phyloP scores from a whole-genome alignment of 2,888 invertebrate species.

The Branchipolynoe longqiensis region DNA sequence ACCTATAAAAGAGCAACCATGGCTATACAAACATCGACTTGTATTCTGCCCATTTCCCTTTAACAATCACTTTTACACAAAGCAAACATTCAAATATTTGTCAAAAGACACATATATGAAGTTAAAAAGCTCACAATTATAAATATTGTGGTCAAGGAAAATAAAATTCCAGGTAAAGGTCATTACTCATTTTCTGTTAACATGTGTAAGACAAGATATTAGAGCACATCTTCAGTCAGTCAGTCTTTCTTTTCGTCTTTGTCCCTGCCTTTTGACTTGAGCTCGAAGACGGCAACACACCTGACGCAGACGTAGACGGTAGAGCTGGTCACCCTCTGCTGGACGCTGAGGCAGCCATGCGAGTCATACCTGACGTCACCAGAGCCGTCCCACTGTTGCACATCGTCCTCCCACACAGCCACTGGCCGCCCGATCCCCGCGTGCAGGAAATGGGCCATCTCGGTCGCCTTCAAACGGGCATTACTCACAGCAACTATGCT shows the following conservation, averaged over 20 bases:
- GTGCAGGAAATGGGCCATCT: conserved; percentile 77
- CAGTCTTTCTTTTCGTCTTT: conserved; percentile 62
- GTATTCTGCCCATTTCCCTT: no score
- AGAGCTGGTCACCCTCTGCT: conserved; percentile 73
- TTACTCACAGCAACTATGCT: conserved; percentile 77
- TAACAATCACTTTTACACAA: no score
- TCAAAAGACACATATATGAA: no score
- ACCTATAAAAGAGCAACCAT: no score
- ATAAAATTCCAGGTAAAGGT: no score
- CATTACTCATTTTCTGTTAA: no score
- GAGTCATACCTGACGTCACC: conserved; percentile 68
- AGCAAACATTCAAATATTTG: no score
- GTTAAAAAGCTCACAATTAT: no score
- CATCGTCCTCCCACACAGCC: conserved; percentile 74
- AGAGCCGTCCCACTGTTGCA: conserved; percentile 73
- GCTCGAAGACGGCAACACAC: conserved; percentile 76
- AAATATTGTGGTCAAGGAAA: no score
- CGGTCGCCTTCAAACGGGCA: conserved; percentile 78
- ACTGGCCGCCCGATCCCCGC: conserved; percentile 74
- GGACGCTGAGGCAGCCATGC: conserved; percentile 71
- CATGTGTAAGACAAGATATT: no score
- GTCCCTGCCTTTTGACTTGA: conserved; percentile 74
- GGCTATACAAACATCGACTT: no score
- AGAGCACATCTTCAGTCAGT: no score
- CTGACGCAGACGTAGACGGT: conserved; percentile 75